A percentile compares a stretch with the other conserved stretches of the same genome.
These are phyloP conservation scores for Bombus soroeensis DNA, from an alignment of 1,140 invertebrate genomes.

Conservation along the genomic window DNA sequence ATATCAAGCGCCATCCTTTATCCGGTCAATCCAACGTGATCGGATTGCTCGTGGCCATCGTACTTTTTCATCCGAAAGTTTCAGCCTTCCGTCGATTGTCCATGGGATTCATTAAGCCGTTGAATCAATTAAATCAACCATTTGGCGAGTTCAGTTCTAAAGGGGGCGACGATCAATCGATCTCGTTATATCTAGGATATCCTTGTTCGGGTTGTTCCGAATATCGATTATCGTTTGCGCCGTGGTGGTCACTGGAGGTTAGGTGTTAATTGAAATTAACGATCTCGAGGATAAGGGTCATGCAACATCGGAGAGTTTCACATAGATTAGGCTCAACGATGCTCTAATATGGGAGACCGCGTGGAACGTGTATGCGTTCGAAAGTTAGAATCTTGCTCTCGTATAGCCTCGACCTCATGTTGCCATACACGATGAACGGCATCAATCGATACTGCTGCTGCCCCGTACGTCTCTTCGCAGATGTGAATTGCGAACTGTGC, in stretches of 20 bases:
- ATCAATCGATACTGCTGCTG: constrained; percentile 46
- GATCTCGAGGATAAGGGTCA: constrained; percentile 4
- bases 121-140: background rate
- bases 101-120: background rate
- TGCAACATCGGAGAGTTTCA: background rate
- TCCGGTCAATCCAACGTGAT: constrained; percentile 17
- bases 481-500: background rate
- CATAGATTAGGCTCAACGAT: background rate
- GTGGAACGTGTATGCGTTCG: background rate
- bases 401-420: constrained; percentile 33
- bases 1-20: background rate
- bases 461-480: background rate
- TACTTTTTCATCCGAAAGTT: background rate
- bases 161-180: background rate
- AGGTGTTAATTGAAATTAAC: constrained; percentile 25
- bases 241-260: background rate
- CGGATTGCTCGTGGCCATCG: background rate
- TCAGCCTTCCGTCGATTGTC: no score
- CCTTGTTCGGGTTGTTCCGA: constrained; percentile 5
- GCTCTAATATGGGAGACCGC: background rate
- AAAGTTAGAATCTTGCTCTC: background rate
- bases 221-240: background rate
- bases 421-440: constrained; percentile 41
- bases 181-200: constrained; percentile 11
- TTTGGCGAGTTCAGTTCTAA: background rate